These are phyloP conservation scores for Tonatia bakeri DNA, from an alignment of 2,113 vertebrate genomes.

Conservation along the genomic window DNA sequence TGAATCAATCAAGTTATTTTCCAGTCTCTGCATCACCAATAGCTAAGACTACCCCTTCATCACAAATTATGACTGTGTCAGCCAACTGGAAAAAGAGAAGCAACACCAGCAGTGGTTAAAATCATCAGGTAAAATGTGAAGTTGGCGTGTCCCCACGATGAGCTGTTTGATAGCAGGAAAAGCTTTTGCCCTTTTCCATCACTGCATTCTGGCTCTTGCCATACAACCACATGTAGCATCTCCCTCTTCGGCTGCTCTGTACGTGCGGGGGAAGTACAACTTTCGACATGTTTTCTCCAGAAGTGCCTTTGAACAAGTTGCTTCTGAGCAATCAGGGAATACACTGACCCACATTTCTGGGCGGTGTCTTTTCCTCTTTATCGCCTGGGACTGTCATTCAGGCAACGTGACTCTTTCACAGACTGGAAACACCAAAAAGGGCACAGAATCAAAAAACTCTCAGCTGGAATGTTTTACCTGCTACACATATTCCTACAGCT, in stretches of 20 bases:
- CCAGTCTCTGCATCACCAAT: not conserved
- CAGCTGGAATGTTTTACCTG: not conserved
- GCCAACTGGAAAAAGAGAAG: not conserved
- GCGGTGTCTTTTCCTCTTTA: not conserved
- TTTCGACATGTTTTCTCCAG: not conserved
- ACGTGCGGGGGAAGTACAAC: not conserved
- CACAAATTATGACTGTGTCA: not conserved
- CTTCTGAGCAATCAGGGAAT: slow-evolving; percentile 26
- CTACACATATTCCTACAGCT: not conserved
- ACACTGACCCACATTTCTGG: slow-evolving; percentile 19
- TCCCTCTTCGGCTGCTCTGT: not conserved
- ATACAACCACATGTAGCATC: not conserved
- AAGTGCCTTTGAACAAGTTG: not conserved
- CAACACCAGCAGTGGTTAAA: not conserved
- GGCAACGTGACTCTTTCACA: not conserved
- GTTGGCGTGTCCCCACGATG: not conserved
- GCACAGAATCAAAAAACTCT: slow-evolving; percentile 33
- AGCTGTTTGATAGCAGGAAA: not conserved
- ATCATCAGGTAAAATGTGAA: not conserved
- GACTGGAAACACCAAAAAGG: not conserved
- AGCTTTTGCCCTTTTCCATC: not conserved
- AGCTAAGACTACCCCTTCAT: not conserved
- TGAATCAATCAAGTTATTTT: not conserved
- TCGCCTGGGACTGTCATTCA: slow-evolving; percentile 24
- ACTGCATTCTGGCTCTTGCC: not conserved